These are phyloP conservation scores for Atractosteus spatula DNA, from an alignment of 2,113 vertebrate genomes.

Conservation along the genomic window DNA sequence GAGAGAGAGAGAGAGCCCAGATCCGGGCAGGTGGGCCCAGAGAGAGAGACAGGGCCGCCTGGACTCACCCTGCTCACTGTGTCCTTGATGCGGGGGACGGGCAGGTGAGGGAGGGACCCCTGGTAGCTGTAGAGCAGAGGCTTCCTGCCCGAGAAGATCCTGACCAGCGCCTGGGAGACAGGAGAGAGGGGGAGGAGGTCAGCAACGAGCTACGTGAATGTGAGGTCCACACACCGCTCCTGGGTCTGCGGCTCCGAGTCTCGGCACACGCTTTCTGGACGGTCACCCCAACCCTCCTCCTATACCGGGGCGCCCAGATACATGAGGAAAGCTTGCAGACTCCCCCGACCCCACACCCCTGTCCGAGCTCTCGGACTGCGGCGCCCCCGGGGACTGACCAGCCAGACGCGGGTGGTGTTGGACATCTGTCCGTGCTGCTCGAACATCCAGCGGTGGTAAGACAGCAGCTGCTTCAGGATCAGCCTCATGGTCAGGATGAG, in stretches of 20 bases:
- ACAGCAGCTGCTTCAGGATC: slow-evolving; percentile 82
- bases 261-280: no score
- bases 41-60: background rate
- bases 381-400: slow-evolving; percentile 63
- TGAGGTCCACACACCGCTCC: slow-evolving; percentile 16
- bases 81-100: slow-evolving; percentile 74
- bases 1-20: background rate
- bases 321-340: background rate
- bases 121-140: slow-evolving; percentile 85
- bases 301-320: background rate
- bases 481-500: slow-evolving; percentile 85
- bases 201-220: background rate
- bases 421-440: slow-evolving; percentile 81
- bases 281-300: no score
- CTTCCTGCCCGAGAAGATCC: slow-evolving; percentile 84
- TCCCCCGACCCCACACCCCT: background rate
- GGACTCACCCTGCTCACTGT: slow-evolving; percentile 76
- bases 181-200: background rate
- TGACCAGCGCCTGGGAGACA: slow-evolving; percentile 72
- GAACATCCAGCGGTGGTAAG: slow-evolving; percentile 86
- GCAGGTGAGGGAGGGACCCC: slow-evolving; percentile 77
- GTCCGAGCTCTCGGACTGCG: background rate
- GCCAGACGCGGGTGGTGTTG: slow-evolving; percentile 83
- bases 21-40: background rate
- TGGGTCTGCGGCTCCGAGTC: no score